These are phyloP conservation scores for Trochalopteron elliotii DNA, from an alignment of 2,113 vertebrate genomes.

Conservation along the genomic window DNA sequence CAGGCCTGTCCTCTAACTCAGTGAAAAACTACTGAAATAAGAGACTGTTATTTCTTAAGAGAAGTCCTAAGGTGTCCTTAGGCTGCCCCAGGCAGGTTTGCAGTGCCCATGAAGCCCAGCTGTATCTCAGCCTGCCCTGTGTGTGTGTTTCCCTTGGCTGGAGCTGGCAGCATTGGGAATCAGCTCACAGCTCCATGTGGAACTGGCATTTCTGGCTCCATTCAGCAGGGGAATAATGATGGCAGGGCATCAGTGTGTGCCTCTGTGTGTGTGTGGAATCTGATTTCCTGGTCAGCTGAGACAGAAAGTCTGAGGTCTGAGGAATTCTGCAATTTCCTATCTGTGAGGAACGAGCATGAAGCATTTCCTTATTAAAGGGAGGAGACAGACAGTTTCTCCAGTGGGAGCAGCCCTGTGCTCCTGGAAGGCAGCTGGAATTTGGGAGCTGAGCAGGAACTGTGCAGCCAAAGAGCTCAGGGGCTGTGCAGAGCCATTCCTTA, in stretches of 20 bases:
- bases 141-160: not conserved
- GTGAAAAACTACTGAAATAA: not conserved
- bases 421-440: not conserved
- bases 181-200: not conserved
- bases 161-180: not conserved
- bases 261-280: not conserved
- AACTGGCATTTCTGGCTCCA: not conserved
- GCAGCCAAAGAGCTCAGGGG: not conserved
- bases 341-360: not conserved
- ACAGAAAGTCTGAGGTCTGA: conserved; percentile 24
- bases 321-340: conserved; percentile 25
- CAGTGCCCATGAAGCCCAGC: not conserved
- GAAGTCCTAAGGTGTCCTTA: not conserved
- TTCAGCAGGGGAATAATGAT: not conserved
- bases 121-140: not conserved
- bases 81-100: not conserved
- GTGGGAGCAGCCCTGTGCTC: not conserved
- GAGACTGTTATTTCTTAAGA: not conserved
- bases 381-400: not conserved
- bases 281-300: conserved; percentile 1
- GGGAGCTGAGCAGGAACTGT: not conserved
- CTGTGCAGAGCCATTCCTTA: not conserved
- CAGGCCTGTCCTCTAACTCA: not conserved
- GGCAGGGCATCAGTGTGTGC: not conserved
- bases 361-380: conserved; percentile 21